These are phyloP conservation scores for Otolemur garnettii DNA, from an alignment of 2,113 vertebrate species.

Conservation along the genomic window DNA sequence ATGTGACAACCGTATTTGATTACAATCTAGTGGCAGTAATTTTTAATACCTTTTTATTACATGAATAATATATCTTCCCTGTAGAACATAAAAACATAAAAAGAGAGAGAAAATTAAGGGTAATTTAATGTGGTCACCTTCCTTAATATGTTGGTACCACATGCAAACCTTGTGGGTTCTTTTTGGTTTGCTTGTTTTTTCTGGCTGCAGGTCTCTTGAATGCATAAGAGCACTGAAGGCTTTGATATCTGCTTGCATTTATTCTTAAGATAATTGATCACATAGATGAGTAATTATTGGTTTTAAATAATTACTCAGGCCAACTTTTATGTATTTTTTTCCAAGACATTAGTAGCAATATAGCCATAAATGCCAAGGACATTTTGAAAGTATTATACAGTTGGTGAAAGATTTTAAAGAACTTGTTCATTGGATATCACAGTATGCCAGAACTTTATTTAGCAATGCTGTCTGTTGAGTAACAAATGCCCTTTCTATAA, in stretches of 20 bases:
- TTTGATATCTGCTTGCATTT: neutral
- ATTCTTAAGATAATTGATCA: neutral
- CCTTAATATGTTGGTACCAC: neutral
- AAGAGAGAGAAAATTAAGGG: neutral
- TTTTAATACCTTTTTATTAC: neutral
- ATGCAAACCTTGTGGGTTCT: no score
- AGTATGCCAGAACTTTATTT: neutral
- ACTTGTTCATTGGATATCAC: neutral
- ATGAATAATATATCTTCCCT: neutral
- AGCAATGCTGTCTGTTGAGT: neutral
- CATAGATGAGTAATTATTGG: neutral
- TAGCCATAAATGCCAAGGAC: neutral
- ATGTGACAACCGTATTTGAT: slow-evolving; percentile 56
- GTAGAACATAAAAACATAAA: neutral
- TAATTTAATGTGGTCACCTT: neutral
- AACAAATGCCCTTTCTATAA: neutral
- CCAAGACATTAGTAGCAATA: neutral
- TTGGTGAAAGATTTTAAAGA: neutral
- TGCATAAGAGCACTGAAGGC: no score
- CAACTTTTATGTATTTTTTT: neutral
- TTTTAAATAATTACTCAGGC: neutral
- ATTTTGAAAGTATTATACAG: neutral
- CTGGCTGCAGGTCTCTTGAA: neutral
- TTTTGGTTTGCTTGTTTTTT: neutral
- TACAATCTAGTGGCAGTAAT: slow-evolving; percentile 11